Percentiles rank a stretch among this genome's conserved stretches.
Conservation (phyloP, 2,113 vertebrate genomes). For the Pelobates fuscus region DNA sequence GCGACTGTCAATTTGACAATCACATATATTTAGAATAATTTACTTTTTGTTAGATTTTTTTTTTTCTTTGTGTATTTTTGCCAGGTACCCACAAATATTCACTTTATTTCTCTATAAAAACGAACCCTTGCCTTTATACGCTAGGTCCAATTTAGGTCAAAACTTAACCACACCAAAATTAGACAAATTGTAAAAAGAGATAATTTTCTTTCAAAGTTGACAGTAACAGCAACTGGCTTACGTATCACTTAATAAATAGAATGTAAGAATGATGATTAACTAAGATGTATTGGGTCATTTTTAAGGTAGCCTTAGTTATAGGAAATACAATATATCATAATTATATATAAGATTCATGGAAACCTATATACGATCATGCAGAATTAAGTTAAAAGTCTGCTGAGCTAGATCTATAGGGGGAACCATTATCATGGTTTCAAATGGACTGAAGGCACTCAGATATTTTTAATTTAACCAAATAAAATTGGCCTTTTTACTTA, state of each 20-base stretch:
- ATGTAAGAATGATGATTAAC: slow-evolving; percentile 87
- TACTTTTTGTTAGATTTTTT: slow-evolving; percentile 50
- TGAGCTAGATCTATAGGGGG: slow-evolving; percentile 82
- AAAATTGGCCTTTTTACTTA: slow-evolving; percentile 79
- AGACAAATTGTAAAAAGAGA: background rate
- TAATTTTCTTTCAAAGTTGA: slow-evolving; percentile 68
- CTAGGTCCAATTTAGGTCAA: slow-evolving; percentile 23
- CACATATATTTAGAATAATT: slow-evolving; percentile 67
- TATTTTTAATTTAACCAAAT: slow-evolving; percentile 78
- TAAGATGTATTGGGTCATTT: slow-evolving; percentile 76
- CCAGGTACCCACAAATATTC: slow-evolving; percentile 62
- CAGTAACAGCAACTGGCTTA: slow-evolving; percentile 68
- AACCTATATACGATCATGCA: slow-evolving; percentile 62
- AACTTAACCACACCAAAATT: slow-evolving; percentile 8
- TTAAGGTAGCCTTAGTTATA: slow-evolving; percentile 79
- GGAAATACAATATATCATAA: slow-evolving; percentile 64
- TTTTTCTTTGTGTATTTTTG: slow-evolving; percentile 43
- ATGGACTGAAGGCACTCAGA: slow-evolving; percentile 96
- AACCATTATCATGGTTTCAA: slow-evolving; percentile 83
- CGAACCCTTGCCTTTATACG: slow-evolving; percentile 57
- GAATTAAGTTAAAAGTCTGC: slow-evolving; percentile 75
- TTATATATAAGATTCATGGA: slow-evolving; percentile 62
- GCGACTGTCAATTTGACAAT: slow-evolving; percentile 77
- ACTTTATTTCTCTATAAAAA: slow-evolving; percentile 58
- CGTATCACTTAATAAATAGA: slow-evolving; percentile 65